Evolutionary conservation across 2,113 vertebrate species (phyloP).

Genomic region (Cavia porcellus): DNA sequence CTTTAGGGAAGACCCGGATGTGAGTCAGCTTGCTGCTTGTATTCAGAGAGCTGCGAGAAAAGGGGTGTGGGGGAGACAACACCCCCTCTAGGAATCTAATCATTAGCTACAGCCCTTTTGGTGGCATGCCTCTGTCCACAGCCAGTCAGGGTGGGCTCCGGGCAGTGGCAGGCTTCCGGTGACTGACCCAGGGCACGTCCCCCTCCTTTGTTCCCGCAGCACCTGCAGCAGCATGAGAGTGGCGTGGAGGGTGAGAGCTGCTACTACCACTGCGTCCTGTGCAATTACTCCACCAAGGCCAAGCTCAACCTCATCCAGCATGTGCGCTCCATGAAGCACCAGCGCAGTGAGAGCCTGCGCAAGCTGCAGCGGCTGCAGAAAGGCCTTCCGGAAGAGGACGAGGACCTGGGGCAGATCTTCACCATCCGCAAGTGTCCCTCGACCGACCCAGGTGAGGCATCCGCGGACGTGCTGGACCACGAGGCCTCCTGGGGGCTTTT

Average conservation of each 20-base stretch:
- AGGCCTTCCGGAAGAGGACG: slow-evolving; percentile 97
- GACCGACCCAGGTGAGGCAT: slow-evolving; percentile 93
- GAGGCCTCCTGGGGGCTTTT: neutral
- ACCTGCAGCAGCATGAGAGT: slow-evolving; percentile 98
- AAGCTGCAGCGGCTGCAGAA: slow-evolving; percentile 98
- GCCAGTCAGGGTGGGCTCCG: fast-evolving
- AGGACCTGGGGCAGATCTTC: slow-evolving; percentile 96
- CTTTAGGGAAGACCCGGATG: neutral
- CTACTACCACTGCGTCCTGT: slow-evolving; percentile 98
- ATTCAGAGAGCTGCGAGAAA: neutral
- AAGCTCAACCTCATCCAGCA: slow-evolving; percentile 99
- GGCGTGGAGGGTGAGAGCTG: slow-evolving; percentile 96
- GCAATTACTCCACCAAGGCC: slow-evolving; percentile 99
- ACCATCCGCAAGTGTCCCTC: slow-evolving; percentile 96
- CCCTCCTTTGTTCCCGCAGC: slow-evolving; percentile 88
- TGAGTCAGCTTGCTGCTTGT: neutral
- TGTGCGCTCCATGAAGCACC: slow-evolving; percentile 99
- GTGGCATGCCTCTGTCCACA: neutral
- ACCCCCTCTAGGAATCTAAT: fast-evolving
- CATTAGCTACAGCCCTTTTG: fast-evolving
- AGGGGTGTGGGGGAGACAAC: fast-evolving
- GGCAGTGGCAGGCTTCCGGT: fast-evolving
- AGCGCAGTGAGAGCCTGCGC: slow-evolving; percentile 96
- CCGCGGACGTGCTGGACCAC: fast-evolving
- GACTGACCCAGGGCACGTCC: neutral